phyloP scores from a whole-genome alignment of 2,888 invertebrate genomes.

The Xanthia icteritia region DNA sequence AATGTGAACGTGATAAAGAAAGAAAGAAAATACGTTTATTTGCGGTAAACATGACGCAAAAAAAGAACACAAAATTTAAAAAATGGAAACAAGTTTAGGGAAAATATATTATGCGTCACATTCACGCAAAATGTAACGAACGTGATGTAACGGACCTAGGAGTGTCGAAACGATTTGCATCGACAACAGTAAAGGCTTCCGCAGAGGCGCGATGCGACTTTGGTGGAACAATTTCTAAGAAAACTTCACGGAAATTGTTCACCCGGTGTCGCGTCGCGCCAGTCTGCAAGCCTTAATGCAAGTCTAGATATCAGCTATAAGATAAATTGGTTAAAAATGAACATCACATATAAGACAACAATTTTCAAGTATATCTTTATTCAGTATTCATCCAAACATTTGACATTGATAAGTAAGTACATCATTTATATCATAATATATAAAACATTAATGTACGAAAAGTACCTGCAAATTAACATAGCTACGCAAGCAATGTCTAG shows the following conservation, averaged over 20 bases:
- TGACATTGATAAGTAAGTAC: conserved; percentile 63
- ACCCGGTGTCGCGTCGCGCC: no score
- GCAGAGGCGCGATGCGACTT: no score
- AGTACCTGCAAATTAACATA: conserved; percentile 40
- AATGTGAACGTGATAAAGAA: background rate
- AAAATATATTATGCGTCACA: no score
- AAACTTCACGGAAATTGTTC: no score
- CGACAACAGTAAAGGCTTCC: background rate
- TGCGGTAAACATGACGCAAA: no score
- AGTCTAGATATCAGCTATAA: background rate
- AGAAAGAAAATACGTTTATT: no score
- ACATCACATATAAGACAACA: conserved; percentile 30
- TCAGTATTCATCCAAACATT: conserved; percentile 61
- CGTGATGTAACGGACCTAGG: background rate
- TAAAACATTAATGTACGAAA: conserved; percentile 45
- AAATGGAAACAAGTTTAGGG: no score
- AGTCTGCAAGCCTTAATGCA: no score
- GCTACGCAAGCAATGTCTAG: conserved; percentile 38
- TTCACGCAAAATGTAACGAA: no score
- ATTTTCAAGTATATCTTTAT: conserved; percentile 60
- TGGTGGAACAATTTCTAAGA: no score
- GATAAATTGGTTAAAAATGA: background rate
- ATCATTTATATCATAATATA: conserved; percentile 44
- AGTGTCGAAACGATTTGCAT: background rate
- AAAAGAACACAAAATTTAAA: no score